Evolutionary conservation across 2,888 invertebrate species (phyloP), one percentile per base, ranked within the genome.

Genomic region (Orgyia antiqua): DNA sequence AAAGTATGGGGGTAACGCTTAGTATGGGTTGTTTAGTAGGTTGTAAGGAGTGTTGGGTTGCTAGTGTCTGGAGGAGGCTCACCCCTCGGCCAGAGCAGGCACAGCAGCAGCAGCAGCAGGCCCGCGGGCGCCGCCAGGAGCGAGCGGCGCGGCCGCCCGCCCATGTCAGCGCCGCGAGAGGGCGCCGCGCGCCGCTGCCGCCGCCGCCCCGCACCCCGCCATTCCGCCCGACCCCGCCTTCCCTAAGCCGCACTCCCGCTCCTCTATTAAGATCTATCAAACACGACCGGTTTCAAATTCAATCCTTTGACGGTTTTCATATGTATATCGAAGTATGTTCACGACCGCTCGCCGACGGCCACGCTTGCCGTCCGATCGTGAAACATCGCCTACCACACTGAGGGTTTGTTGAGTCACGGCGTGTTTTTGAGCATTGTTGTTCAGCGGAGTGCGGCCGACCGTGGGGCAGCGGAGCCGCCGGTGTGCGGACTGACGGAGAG

Each of bases 401-500:
- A 75, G 67, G 69, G 68, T 67, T 63, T 63, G 68, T 71, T 51
- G 63, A 68, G 77, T 77, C 67, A 78, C 75, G 77, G 74, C 65
- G 76, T 76, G 82, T 73, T 72, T 75, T 72, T 75, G 73, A 78
- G 80, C 83, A 84, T 84, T 84, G 83, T 84, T 83, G 80, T 79
- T 71, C 63, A 76, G 78, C 79, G 79, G 82, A 80, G 80, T 80
- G 83, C 82, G 82, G 83, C 80, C 80, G 80, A 78, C 79, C 83
- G 83, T 84, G 82, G 83, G 82, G 82, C 84, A 83, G 84, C 83
- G 82, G 80, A 78, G 84, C 84, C 84, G 84, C 84, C 83, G 84
- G 83, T 79, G 79, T 82, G 84, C 83, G 84, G 84, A 84, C 84
- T 84, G 83, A 74, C 80, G 71, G 70, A 71, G 70, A 58, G 58